A percentile compares a stretch with the other conserved stretches of the same genome.
These are phyloP conservation scores for Ceratina japonica DNA, from an alignment of 1,140 invertebrate species.

Conservation along the genomic window DNA sequence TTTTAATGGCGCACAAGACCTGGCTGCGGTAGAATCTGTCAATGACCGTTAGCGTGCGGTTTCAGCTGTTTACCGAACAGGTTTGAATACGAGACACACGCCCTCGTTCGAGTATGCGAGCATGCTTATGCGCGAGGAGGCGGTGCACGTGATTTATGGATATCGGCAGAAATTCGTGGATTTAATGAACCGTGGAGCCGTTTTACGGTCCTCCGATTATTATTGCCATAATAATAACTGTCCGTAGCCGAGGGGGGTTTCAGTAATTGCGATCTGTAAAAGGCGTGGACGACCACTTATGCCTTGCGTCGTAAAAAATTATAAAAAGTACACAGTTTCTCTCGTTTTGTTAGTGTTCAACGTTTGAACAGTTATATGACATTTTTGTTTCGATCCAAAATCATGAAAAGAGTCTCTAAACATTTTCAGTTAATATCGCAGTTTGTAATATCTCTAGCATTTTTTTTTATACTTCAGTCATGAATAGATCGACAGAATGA, in stretches of 20 bases:
- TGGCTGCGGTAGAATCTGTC: constrained; percentile 53
- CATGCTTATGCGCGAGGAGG: not conserved
- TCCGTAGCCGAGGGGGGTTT: not conserved
- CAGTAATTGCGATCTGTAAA: constrained; percentile 7
- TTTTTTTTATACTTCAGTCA: too few relatives aligned
- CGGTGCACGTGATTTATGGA: constrained; percentile 12
- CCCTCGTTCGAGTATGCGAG: constrained; percentile 21
- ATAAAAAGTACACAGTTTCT: too few relatives aligned
- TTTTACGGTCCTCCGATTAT: constrained; percentile 15
- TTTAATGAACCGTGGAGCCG: constrained; percentile 17
- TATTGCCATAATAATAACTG: constrained; percentile 7
- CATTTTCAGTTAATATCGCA: too few relatives aligned
- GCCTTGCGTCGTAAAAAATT: not conserved
- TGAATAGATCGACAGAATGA: too few relatives aligned
- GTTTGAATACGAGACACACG: constrained; percentile 49
- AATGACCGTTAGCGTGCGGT: constrained; percentile 53
- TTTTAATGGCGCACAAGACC: not conserved
- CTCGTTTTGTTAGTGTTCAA: too few relatives aligned
- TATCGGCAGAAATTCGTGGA: constrained; percentile 28
- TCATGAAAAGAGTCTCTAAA: too few relatives aligned
- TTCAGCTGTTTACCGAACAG: constrained; percentile 49
- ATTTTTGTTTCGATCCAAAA: too few relatives aligned
- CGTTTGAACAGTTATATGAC: too few relatives aligned
- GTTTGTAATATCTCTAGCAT: too few relatives aligned
- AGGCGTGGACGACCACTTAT: not conserved